Base-by-base conservation (phyloP, 2,113 vertebrate species). In the Taxidea taxus region DNA sequence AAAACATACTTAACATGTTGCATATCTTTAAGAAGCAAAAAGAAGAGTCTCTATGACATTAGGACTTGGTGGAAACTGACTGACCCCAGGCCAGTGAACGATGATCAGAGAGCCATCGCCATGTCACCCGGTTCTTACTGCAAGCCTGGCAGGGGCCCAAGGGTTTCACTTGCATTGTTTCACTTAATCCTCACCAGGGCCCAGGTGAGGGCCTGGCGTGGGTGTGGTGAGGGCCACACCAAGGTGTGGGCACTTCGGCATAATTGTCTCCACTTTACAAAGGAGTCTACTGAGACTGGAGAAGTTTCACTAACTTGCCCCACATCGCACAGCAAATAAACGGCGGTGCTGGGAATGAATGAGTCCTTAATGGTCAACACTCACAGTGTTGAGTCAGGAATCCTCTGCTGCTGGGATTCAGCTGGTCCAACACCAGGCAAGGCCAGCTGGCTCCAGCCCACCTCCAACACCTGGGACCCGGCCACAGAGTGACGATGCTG, bases 401-500 rank as follows among this genome's bases (percentile, higher is more conserved):
- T 54, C 27, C 3, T 4, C 7, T 42, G 25, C 34, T 23, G 44
- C 64, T 39, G 7, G 62, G 29, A 39, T 7, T 8, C 34, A 23
- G 54, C 39, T 4, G 12, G 34, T 42, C 15, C 84, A 6, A 58
- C 29, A 18, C 3, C 29, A 27, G 23, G 47, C 44, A 6, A 31
- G 20, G 60, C 20, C 49, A 18, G 51, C 20, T 11, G 1, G 20
- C 29, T 51, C 51, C 51, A 18, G 16, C 25, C 56, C 20, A 29
- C 39, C 27, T 39, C n/a, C 11, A 9, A 20, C 2, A 2, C 12
- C 64, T 20, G 13, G 27, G 7, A 14, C 29, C 56, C 0, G 0
- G 44, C 10, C 34, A 7, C 25, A 14, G 15, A 25, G 23, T 1
- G 3, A 27, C 0, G 9, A 0, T 34, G 4, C 15, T 3, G 9